These are phyloP conservation scores for Bubo bubo DNA, from an alignment of 2,113 vertebrate species.

Conservation along the genomic window DNA sequence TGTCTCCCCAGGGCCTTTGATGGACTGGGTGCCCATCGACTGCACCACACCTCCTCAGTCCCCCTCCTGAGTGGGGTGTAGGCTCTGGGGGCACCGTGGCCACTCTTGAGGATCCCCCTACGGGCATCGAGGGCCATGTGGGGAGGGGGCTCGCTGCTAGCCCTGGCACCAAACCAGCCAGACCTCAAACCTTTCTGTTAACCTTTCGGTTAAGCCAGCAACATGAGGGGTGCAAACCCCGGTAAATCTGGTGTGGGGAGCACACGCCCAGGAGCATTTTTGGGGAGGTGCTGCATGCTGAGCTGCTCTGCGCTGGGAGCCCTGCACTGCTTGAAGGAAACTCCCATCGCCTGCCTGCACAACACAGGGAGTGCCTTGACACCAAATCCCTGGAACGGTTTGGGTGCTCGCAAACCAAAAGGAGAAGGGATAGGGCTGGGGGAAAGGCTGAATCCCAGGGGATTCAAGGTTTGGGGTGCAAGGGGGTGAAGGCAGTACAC, in stretches of 20 bases:
- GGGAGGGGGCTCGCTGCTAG: not conserved
- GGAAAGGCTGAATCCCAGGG: not conserved
- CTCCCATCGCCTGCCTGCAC: not conserved
- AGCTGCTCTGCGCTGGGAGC: not conserved
- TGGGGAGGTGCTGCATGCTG: rapidly evolving
- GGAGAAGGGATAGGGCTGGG: not conserved
- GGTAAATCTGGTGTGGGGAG: rapidly evolving
- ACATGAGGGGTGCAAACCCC: not conserved
- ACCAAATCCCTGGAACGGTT: not conserved
- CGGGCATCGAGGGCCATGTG: rapidly evolving
- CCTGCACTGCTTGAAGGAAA: rapidly evolving
- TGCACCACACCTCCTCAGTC: not conserved
- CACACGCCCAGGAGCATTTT: not conserved
- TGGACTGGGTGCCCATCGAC: rapidly evolving
- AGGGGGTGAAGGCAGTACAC: not conserved
- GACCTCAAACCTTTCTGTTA: not conserved
- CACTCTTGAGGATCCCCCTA: not conserved
- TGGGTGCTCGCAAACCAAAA: not conserved
- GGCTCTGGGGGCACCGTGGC: not conserved
- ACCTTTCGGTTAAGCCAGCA: not conserved
- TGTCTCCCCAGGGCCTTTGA: not conserved
- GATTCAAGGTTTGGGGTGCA: too few species aligned
- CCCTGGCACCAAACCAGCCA: not conserved
- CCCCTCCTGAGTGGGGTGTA: rapidly evolving
- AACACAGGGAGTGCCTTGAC: not conserved